phyloP scores from a whole-genome alignment of 2,113 vertebrate species.

The Triplophysa siluroides region DNA sequence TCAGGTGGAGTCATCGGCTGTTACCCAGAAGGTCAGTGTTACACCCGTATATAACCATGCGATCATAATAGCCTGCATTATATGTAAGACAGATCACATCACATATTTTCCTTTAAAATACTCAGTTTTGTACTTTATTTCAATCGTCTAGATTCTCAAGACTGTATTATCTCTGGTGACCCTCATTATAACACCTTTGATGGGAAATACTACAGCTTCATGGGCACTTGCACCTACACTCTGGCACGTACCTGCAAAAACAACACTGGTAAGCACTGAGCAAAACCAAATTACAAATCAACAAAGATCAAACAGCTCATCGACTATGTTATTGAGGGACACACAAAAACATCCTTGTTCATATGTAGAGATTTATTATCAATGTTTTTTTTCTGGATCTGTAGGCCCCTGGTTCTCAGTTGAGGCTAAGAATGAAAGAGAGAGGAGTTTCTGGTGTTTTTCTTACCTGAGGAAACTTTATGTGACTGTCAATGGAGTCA shows the following conservation, averaged over 20 bases:
- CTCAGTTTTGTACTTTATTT: background rate
- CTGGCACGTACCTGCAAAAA: slow-evolving; percentile 73
- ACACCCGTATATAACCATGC: background rate
- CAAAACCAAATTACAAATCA: background rate
- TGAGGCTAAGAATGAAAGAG: slow-evolving; percentile 77
- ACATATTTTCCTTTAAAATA: background rate
- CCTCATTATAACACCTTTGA: slow-evolving; percentile 87
- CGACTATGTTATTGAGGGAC: background rate
- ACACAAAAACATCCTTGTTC: no score
- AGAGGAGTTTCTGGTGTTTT: slow-evolving; percentile 65
- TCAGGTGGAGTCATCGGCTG: slow-evolving; percentile 72
- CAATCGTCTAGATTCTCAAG: slow-evolving; percentile 63
- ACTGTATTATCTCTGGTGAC: slow-evolving; percentile 82
- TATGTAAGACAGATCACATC: background rate
- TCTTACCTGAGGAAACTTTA: slow-evolving; percentile 76
- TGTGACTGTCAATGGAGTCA: slow-evolving; percentile 67
- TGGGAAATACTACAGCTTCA: slow-evolving; percentile 77
- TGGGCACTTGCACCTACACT: slow-evolving; percentile 86
- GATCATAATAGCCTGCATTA: background rate
- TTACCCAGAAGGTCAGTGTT: slow-evolving; percentile 71
- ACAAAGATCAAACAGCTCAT: background rate
- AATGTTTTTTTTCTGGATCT: background rate
- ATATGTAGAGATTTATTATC: no score
- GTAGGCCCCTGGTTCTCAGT: slow-evolving; percentile 80
- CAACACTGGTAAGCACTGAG: slow-evolving; percentile 62